phyloP scores from a whole-genome alignment of 2,888 invertebrate genomes.

The Drosophila formosana region DNA sequence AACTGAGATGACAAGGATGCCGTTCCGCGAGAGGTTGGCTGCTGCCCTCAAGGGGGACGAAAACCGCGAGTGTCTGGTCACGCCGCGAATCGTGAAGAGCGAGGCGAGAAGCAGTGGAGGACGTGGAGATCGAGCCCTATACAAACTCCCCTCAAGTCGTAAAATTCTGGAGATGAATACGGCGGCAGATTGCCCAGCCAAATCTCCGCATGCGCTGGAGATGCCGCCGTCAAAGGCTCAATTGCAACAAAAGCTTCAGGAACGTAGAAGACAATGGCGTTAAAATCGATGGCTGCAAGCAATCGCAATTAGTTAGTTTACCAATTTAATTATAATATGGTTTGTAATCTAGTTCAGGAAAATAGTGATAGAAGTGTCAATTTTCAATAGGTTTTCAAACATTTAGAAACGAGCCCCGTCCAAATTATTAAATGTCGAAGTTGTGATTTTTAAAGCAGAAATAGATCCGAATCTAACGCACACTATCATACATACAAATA shows the following conservation, averaged over 20 bases:
- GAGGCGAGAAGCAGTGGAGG: slow-evolving; percentile 3
- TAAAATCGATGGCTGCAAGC: slow-evolving; percentile 7
- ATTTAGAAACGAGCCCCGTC: background rate
- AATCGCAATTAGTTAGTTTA: background rate
- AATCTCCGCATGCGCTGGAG: background rate
- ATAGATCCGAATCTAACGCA: background rate
- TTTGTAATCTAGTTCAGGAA: background rate
- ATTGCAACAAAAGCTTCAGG: slow-evolving; percentile 23
- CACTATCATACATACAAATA: background rate
- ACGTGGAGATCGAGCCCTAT: background rate
- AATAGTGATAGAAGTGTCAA: background rate
- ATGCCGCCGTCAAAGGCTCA: slow-evolving; percentile 28
- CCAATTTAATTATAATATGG: background rate
- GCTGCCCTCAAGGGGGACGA: background rate
- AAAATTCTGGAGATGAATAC: background rate
- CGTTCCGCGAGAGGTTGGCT: background rate
- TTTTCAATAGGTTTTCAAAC: background rate
- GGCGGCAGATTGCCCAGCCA: background rate
- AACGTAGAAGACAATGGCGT: slow-evolving; percentile 40
- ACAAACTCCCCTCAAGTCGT: background rate
- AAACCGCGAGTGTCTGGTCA: background rate
- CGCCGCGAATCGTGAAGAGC: background rate
- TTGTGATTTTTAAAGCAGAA: background rate
- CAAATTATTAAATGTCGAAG: slow-evolving; percentile 3
- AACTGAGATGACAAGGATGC: background rate